Evolutionary conservation across 1,140 invertebrate genomes (phyloP).

Genomic region (Pseudomyrmex dendroicus): DNA sequence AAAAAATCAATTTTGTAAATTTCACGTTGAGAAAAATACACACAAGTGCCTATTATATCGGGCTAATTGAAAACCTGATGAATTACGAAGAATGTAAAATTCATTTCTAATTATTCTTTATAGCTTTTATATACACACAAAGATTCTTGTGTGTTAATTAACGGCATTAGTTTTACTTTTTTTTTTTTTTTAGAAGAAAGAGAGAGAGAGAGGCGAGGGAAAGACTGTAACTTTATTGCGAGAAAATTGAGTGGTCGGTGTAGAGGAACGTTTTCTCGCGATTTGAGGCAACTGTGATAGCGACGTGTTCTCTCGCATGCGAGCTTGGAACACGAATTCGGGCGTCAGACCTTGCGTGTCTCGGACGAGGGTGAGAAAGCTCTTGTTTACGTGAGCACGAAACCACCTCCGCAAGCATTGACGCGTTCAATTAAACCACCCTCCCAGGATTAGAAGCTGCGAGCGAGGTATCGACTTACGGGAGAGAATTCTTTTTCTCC

Average conservation of each 20-base stretch:
- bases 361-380: constrained; percentile 64
- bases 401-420: constrained; percentile 64
- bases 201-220: too few species aligned
- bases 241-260: neutral
- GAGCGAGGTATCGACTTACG: constrained; percentile 23
- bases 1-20: too few species aligned
- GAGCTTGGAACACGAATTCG: constrained; percentile 16
- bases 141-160: too few species aligned
- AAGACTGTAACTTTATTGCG: neutral
- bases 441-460: constrained; percentile 49
- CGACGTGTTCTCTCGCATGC: neutral
- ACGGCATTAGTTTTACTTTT: too few species aligned
- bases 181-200: too few species aligned
- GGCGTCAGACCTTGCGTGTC: constrained; percentile 40
- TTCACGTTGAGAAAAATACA: too few species aligned
- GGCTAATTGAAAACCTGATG: too few species aligned
- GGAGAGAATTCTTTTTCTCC: neutral
- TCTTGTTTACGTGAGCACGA: constrained; percentile 64
- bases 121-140: too few species aligned
- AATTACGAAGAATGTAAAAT: too few species aligned
- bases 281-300: neutral
- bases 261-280: neutral
- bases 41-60: too few species aligned
- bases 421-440: constrained; percentile 73
- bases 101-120: too few species aligned